Base-by-base conservation (phyloP, 2,113 vertebrate species). In the Bombycilla garrulus region DNA sequence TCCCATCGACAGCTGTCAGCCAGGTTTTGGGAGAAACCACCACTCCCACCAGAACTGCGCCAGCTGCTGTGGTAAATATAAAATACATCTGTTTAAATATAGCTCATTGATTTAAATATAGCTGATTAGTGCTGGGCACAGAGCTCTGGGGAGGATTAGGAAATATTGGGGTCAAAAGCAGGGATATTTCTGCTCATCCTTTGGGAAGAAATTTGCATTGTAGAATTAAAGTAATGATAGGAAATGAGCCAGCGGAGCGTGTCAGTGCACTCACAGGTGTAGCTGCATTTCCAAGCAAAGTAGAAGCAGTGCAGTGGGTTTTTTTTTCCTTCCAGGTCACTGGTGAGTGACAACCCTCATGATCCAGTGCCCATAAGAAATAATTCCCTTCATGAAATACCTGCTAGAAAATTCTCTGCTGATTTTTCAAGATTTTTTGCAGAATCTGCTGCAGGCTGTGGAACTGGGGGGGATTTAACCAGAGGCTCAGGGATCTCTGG, bases 21-120 rank as follows among this genome's bases (percentile, higher is more conserved):
- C 98, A 48, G 98, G 98, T 5, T 98, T 98, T 87, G 98, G 98
- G 77, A 98, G 97, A 82, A 97, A 97, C n/a, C 38, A 92, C 14
- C 12, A 91, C 89, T 96, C 69, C 29, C 98, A 98, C 78, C 92
- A 81, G 77, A 96, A 93, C 58, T 98, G 98, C 0, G 88, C 97
- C 31, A 93, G 92, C 62, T 98, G 98, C 94, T 98, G 98, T 0
- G 98, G 98, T 98, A 97, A 98, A 85, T 95, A 89, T 45, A 19
- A 86, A 69, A 65, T 6, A 16, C 36, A 29, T 26, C 9, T 0
- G 10, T 20, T 36, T 14, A n/a, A 23, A 72, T 31, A 66, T 20
- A 79, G 74, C 74, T 66, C 87, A 3, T 14, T 23, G 56, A 36
- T 84, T 87, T 35, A 40, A 35, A 18, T 26, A 69, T 6, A 61